These are phyloP conservation scores for Odocoileus virginianus DNA, from an alignment of 2,113 vertebrate genomes.

Conservation along the genomic window DNA sequence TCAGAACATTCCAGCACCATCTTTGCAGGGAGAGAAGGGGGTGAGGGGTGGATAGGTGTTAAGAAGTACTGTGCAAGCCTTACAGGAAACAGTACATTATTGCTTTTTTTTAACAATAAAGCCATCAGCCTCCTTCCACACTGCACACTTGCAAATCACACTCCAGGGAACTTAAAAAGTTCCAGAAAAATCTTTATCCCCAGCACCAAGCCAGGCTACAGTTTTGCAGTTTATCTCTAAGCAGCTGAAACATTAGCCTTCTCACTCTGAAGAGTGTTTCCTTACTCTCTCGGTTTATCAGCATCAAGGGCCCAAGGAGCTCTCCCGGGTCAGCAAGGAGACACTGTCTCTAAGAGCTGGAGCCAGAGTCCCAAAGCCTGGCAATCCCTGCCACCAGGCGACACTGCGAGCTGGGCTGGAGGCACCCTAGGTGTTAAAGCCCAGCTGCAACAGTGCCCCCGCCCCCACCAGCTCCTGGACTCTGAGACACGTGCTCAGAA, in stretches of 20 bases:
- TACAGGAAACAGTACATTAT: background rate
- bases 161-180: background rate
- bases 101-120: conserved; percentile 3
- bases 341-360: background rate
- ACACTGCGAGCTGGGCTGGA: background rate
- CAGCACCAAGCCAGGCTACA: background rate
- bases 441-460: background rate
- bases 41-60: background rate
- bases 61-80: background rate
- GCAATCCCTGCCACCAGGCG: background rate
- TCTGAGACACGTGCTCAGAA: background rate
- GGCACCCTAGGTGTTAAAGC: background rate
- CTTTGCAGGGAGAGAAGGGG: background rate
- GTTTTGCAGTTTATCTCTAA: background rate
- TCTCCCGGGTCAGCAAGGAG: background rate
- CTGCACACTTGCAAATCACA: background rate
- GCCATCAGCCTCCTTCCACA: background rate
- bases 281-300: background rate
- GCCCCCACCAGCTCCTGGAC: background rate
- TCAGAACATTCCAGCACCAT: background rate
- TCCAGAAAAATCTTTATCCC: background rate
- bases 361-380: background rate
- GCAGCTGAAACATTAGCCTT: background rate
- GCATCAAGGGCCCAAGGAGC: background rate
- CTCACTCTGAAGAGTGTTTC: background rate